phyloP scores from a whole-genome alignment of 2,888 invertebrate species.

The Schizotus pectinicornis region DNA sequence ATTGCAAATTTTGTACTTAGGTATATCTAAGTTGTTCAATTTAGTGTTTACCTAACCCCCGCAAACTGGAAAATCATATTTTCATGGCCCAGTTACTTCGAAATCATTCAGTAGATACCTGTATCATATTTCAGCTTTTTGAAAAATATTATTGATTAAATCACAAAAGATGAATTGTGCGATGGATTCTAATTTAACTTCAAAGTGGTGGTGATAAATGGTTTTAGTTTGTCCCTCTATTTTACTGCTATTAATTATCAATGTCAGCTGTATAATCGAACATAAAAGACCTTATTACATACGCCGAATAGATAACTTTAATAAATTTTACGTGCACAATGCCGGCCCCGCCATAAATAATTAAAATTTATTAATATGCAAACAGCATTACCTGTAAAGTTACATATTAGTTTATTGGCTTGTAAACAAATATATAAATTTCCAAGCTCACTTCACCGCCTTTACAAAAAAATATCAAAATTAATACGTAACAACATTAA shows the following conservation, averaged over 20 bases:
- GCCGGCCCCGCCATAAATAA: slow-evolving; percentile 19
- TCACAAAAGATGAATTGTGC: slow-evolving; percentile 20
- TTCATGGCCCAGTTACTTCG: slow-evolving; percentile 23
- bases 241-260: slow-evolving; percentile 41
- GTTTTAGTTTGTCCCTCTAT: slow-evolving; percentile 37
- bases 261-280: slow-evolving; percentile 41
- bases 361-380: slow-evolving; percentile 20
- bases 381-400: neutral
- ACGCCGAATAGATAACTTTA: slow-evolving; percentile 28
- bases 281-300: slow-evolving; percentile 37
- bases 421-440: neutral
- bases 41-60: too few relatives aligned
- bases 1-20: neutral
- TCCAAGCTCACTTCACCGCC: neutral
- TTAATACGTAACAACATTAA: neutral
- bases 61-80: slow-evolving; percentile 17
- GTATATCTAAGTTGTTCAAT: too few relatives aligned
- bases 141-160: slow-evolving; percentile 5
- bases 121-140: neutral
- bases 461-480: neutral
- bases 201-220: slow-evolving; percentile 38
- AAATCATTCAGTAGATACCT: neutral
- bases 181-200: slow-evolving; percentile 34
- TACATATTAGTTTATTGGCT: neutral
- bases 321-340: slow-evolving; percentile 28